These are phyloP conservation scores for Koerneria pararmatus DNA, from an alignment of 2,888 invertebrate genomes.

Conservation along the genomic window DNA sequence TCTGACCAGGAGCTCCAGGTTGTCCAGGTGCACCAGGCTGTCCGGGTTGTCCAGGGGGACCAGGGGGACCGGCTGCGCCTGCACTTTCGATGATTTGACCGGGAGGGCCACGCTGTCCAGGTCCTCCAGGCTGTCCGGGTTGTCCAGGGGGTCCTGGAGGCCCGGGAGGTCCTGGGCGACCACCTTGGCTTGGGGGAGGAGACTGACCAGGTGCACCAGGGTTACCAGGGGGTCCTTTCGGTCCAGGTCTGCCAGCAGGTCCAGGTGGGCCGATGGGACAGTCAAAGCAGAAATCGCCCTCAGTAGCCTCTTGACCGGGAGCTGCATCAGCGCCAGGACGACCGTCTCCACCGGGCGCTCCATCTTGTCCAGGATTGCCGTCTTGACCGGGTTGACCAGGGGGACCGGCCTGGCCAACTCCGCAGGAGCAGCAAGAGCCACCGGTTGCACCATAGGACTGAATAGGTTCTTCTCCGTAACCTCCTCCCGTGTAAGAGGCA, in stretches of 20 bases:
- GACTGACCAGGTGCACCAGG: slow-evolving; percentile 35
- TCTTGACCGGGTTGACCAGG: slow-evolving; percentile 23
- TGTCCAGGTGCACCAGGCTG: slow-evolving; percentile 32
- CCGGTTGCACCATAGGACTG: not conserved
- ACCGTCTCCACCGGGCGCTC: slow-evolving; percentile 19
- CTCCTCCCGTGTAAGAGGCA: slow-evolving; percentile 7
- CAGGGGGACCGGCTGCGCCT: slow-evolving; percentile 31
- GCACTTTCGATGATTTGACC: slow-evolving; percentile 24
- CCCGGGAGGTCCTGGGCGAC: slow-evolving; percentile 36
- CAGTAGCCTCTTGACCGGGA: slow-evolving; percentile 17
- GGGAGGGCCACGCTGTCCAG: slow-evolving; percentile 34
- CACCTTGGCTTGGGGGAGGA: slow-evolving; percentile 32
- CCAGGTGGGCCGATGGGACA: slow-evolving; percentile 28
- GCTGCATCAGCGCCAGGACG: slow-evolving; percentile 16
- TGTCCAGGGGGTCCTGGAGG: slow-evolving; percentile 35
- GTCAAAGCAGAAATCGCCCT: slow-evolving; percentile 24
- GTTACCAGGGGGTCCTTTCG: slow-evolving; percentile 28
- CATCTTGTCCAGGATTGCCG: slow-evolving; percentile 21
- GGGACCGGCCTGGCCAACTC: slow-evolving; percentile 24
- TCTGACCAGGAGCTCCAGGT: slow-evolving; percentile 33
- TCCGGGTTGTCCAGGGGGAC: slow-evolving; percentile 35
- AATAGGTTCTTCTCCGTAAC: too few species aligned
- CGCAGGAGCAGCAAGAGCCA: slow-evolving; percentile 25
- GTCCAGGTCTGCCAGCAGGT: slow-evolving; percentile 26
- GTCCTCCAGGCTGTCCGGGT: slow-evolving; percentile 32